These are phyloP conservation scores for Thamnophis sirtalis DNA, from an alignment of 2,113 vertebrate genomes.

Conservation along the genomic window DNA sequence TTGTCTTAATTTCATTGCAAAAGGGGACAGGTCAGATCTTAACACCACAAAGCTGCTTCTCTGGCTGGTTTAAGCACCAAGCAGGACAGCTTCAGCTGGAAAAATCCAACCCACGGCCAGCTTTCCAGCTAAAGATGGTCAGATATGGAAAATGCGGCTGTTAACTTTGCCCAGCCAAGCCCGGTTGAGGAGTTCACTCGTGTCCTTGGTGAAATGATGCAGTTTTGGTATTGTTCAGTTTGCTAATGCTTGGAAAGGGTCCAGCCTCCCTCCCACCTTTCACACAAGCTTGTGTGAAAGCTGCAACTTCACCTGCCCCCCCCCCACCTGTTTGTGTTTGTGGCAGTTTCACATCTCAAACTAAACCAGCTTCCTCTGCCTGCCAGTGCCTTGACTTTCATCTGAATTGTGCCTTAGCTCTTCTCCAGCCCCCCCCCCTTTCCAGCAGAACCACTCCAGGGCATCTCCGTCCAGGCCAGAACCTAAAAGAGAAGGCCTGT, in stretches of 20 bases:
- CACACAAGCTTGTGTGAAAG: background rate
- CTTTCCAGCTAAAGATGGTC: background rate
- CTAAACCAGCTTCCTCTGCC: background rate
- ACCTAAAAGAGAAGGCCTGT: background rate
- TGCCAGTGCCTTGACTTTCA: background rate
- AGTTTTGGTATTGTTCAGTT: background rate
- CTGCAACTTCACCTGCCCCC: background rate
- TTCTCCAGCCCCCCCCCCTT: too few species aligned
- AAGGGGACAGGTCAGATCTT: background rate
- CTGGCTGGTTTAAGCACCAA: too few species aligned
- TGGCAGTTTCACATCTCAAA: background rate
- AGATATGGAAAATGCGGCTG: background rate
- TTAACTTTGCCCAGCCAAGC: background rate
- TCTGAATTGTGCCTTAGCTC: background rate
- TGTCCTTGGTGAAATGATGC: background rate
- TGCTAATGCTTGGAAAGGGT: background rate
- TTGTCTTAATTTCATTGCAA: background rate
- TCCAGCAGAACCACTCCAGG: background rate
- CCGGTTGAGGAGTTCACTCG: background rate
- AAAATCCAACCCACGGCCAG: too few species aligned
- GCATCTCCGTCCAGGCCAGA: background rate
- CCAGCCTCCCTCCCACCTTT: background rate
- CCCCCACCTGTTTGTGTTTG: too few species aligned
- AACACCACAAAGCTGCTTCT: background rate
- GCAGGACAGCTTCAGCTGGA: too few species aligned